Percentiles rank a stretch among this genome's conserved stretches.
phyloP scores from a whole-genome alignment of 2,888 invertebrate species.

The Micoletzkya japonica region DNA sequence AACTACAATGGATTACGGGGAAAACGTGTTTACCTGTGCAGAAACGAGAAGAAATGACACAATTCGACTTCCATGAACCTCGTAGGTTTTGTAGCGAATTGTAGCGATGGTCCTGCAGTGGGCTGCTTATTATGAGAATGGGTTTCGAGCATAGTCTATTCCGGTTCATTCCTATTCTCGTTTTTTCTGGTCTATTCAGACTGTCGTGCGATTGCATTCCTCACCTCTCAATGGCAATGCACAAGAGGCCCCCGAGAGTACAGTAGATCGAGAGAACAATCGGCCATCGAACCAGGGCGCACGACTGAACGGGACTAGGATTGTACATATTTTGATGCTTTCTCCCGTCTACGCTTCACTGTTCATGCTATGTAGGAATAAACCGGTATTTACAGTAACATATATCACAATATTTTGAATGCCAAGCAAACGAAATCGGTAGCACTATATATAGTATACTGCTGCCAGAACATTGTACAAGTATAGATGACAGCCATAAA shows the following conservation, averaged over 20 bases:
- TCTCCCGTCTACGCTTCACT: too few relatives aligned
- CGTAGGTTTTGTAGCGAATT: conserved; percentile 42
- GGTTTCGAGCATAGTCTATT: neutral
- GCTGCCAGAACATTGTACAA: too few relatives aligned
- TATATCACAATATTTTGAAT: neutral
- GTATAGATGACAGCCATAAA: too few relatives aligned
- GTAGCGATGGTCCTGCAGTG: conserved; percentile 40
- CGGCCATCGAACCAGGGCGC: conserved; percentile 34
- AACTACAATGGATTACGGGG: too few relatives aligned
- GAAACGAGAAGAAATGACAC: conserved; percentile 34
- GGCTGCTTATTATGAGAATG: neutral
- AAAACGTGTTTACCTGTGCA: conserved; percentile 30
- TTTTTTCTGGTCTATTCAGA: neutral
- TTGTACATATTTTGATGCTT: too few relatives aligned
- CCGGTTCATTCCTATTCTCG: neutral
- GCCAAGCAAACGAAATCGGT: neutral
- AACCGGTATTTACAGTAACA: too few relatives aligned
- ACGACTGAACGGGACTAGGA: conserved; percentile 14
- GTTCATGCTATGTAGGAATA: too few relatives aligned
- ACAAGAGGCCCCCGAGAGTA: conserved; percentile 43
- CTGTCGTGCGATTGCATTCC: too few relatives aligned
- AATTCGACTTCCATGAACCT: conserved; percentile 37
- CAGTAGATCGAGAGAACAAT: conserved; percentile 44
- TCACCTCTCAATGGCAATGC: conserved; percentile 38
- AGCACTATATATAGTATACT: too few relatives aligned